Evolutionary conservation across 2,888 invertebrate species (phyloP).

Genomic region (Aricia artaxerxes): DNA sequence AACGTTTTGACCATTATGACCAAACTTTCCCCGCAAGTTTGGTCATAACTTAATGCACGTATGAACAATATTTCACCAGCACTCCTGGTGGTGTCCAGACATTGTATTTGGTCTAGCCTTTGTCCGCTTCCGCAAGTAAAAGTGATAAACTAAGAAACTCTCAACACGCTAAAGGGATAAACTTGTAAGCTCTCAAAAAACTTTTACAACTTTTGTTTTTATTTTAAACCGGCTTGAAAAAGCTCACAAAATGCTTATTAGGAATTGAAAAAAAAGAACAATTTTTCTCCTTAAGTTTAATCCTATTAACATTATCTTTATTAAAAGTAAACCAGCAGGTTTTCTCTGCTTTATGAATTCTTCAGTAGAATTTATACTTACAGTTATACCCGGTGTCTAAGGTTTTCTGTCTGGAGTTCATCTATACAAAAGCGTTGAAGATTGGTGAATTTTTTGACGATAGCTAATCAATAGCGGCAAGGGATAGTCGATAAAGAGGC

Average conservation of each 20-base stretch:
- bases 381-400: no score
- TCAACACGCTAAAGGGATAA: background rate
- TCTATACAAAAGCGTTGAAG: background rate
- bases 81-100: background rate
- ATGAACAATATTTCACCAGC: conserved; percentile 9
- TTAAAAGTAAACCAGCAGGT: no score
- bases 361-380: no score
- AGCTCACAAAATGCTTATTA: background rate
- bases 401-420: no score
- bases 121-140: background rate
- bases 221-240: background rate
- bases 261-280: no score
- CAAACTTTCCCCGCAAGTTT: conserved; percentile 10
- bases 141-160: background rate
- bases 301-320: no score
- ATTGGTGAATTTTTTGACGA: no score
- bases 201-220: background rate
- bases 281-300: no score
- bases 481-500: no score
- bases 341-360: no score
- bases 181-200: background rate
- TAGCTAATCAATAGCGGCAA: no score
- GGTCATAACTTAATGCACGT: conserved; percentile 26
- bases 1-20: background rate
- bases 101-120: background rate